These are phyloP conservation scores for Pionites leucogaster DNA, from an alignment of 2,113 vertebrate species.

Conservation along the genomic window DNA sequence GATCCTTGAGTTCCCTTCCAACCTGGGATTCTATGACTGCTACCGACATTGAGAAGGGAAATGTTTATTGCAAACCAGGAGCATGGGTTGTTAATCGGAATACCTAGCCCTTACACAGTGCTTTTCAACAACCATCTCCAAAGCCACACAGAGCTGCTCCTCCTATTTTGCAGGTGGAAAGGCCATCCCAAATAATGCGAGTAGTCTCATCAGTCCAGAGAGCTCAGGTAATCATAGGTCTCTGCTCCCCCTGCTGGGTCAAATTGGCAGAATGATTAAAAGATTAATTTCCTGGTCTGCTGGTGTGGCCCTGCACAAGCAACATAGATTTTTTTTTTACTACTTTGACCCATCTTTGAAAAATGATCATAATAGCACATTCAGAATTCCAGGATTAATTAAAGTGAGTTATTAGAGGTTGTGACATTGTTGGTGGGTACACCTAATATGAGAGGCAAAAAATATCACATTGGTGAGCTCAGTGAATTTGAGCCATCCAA, in stretches of 20 bases:
- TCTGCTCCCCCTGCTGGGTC: background rate
- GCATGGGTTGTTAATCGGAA: fast-evolving
- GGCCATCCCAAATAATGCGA: background rate
- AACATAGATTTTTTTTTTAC: background rate
- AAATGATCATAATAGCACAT: background rate
- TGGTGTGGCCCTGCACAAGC: background rate
- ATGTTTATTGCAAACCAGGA: background rate
- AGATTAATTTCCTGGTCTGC: slow-evolving; percentile 19
- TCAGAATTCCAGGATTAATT: slow-evolving; percentile 38
- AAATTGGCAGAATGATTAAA: slow-evolving; percentile 8
- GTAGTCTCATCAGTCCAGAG: background rate
- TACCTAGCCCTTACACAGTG: fast-evolving
- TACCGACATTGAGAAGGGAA: fast-evolving
- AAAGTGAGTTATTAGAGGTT: slow-evolving; percentile 17
- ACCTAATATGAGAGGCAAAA: background rate
- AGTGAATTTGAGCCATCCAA: background rate
- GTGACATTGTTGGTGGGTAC: background rate
- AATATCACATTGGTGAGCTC: background rate
- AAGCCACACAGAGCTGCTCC: background rate
- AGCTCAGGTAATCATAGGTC: background rate
- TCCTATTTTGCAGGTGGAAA: background rate
- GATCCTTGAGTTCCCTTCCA: background rate
- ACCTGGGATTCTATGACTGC: background rate
- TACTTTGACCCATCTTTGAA: background rate
- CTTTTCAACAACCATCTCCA: background rate